Conservation (phyloP, 2,113 vertebrate species). For the Sus scrofa region T2T-Sscrofa CM000820.6:117766501-117767000, state of each 20-base stretch:
- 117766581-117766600: background rate
- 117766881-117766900: background rate
- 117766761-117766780: background rate
- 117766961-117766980: conserved; percentile 61
- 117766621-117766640: background rate
- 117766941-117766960: conserved; percentile 47
- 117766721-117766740: background rate
- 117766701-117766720: conserved; percentile 33
- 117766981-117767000: conserved; percentile 71
- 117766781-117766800: background rate
- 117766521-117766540: accelerated
- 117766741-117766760: background rate
- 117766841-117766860: background rate
- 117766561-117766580: background rate
- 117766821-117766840: too few species aligned
- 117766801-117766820: background rate
- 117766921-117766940: background rate
- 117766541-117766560: background rate
- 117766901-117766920: background rate
- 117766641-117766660: background rate
- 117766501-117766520: background rate
- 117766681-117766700: background rate
- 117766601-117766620: background rate
- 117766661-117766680: background rate
- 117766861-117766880: background rate